Conservation (phyloP, 2,888 invertebrate genomes). For the Noctua janthina region DNA sequence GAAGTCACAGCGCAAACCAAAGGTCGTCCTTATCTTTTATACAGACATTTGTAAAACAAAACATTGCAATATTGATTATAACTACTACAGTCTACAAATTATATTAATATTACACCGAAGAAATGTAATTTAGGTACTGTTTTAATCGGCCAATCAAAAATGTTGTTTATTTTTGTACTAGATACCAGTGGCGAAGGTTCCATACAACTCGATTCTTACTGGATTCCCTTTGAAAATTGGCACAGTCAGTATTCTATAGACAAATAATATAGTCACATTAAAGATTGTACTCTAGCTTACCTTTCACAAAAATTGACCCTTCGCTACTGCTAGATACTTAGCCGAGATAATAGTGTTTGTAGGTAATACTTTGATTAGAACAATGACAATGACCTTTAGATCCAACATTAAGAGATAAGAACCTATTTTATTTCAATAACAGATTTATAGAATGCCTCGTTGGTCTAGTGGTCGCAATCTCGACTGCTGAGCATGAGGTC, state of each 20-base stretch:
- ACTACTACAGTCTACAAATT: neutral
- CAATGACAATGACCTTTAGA: conserved; percentile 18
- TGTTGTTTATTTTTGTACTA: neutral
- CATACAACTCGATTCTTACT: too few species aligned
- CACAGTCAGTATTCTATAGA: too few species aligned
- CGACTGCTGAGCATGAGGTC: too few species aligned
- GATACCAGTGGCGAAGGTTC: too few species aligned
- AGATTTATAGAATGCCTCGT: neutral
- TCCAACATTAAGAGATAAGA: conserved; percentile 1
- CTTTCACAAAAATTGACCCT: too few species aligned
- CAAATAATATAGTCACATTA: too few species aligned
- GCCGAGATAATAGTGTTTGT: neutral
- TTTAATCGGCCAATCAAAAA: neutral
- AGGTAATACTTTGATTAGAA: neutral
- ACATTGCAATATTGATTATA: conserved; percentile 28
- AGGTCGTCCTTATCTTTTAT: conserved; percentile 37
- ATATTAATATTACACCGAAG: neutral
- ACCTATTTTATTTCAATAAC: conserved; percentile 5
- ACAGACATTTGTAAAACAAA: conserved; percentile 20
- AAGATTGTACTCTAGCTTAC: too few species aligned
- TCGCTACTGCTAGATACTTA: neutral
- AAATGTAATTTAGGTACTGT: neutral
- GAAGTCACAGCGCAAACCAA: conserved; percentile 36
- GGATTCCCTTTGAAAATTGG: too few species aligned
- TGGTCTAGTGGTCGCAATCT: too few species aligned